Evolutionary conservation across 2,113 vertebrate species (phyloP), one percentile per base, ranked within the genome.

Genomic region (Micromys minutus): DNA sequence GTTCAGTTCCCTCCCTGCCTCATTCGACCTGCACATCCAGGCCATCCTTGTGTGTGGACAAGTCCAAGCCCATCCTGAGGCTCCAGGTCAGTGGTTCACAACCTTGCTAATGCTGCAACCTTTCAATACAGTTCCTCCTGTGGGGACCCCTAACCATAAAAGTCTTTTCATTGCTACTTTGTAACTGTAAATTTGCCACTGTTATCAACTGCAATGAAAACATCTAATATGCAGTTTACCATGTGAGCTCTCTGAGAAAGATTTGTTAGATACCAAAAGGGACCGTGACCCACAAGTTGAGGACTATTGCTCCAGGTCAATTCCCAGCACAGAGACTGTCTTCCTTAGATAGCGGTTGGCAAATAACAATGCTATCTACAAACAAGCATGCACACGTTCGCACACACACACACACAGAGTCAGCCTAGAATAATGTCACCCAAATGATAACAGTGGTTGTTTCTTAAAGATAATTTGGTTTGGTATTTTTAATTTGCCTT

Each of bases 1-100:
- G 91, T 81, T 89, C 50, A 42, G 42, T 93, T 52, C 57, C 34
- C 86, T 16, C 84, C 45, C 55, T 83, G 42, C 61, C 29, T 72
- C 52, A 45, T 22, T 36, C 42, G 29, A 91, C 22, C 77, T 95
- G 52, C 50, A 0, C 86, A 96, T 93, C 74, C 75, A 93, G 89
- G 93, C 83, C 83, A 80, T 19, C 10, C 36, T 61, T n/a, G 15
- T 50, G 0, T 0, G 1, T 55, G 26, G 75, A 8, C 65, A 67
- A 34, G 36, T n/a, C 55, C 45, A 89, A 81, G 79, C 21, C 81
- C 61, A 45, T 13, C 1, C 47, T 55, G 50, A 29, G 22, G 55
- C 61, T 63, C 31, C 34, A 69, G 77, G 84, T 42, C 61, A 63
- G n/a, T 22, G 21, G 71, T 22, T 74, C n/a, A 42, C 71, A 42